Percentiles rank a stretch among this genome's conserved stretches.
Conservation (phyloP, 2,113 vertebrate genomes). For the Aleadryas rufinucha region DNA sequence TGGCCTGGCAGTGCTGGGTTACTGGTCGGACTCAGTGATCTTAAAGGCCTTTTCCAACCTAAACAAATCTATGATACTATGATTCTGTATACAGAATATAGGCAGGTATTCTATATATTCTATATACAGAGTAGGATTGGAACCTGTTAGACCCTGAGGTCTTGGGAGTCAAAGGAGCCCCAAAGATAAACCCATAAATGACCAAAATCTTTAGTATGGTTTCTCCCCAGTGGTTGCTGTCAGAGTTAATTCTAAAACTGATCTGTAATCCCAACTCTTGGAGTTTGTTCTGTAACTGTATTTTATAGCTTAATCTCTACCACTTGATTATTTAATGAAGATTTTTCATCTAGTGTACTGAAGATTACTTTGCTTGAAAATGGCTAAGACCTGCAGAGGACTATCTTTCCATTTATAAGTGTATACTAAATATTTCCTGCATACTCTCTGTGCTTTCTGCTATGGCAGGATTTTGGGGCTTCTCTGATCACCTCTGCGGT, state of each 20-base stretch:
- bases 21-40: background rate
- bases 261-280: background rate
- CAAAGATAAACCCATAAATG: background rate
- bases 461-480: background rate
- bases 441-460: background rate
- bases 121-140: background rate
- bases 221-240: background rate
- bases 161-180: background rate
- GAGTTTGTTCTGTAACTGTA: background rate
- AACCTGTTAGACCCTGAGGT: background rate
- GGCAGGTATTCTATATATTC: background rate
- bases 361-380: background rate
- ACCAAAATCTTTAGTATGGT: background rate
- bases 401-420: background rate
- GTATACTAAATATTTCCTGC: background rate
- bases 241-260: background rate
- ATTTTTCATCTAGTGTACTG: background rate
- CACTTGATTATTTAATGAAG: background rate
- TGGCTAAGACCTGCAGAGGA: background rate
- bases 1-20: background rate
- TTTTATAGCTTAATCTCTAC: background rate
- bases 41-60: background rate
- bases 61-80: background rate
- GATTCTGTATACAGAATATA: background rate
- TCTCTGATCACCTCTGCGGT: background rate